phyloP scores from a whole-genome alignment of 2,888 invertebrate species.

The Pantelozetes paolii region DNA sequence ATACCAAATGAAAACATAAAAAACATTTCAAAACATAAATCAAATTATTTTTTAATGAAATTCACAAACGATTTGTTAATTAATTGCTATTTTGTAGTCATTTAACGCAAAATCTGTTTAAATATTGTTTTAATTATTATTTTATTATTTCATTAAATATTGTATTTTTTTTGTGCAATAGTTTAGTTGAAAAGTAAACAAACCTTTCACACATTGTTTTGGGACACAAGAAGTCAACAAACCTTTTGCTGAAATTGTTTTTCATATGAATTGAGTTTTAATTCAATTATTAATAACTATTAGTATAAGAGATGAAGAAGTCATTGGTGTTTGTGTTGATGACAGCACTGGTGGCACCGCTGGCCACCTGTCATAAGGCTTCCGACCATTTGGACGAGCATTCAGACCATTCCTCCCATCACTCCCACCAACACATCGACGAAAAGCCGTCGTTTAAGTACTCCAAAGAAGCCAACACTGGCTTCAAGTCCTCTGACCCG shows the following conservation, averaged over 20 bases:
- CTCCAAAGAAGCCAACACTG: constrained; percentile 65
- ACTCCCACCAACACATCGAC: constrained; percentile 55
- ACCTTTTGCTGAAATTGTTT: no score
- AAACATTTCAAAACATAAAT: no score
- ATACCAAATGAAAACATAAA: constrained; percentile 1
- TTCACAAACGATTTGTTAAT: no score
- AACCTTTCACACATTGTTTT: no score
- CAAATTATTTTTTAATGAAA: no score
- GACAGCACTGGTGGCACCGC: neutral
- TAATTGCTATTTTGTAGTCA: no score
- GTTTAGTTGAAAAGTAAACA: no score
- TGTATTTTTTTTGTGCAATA: no score
- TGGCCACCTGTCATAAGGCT: neutral
- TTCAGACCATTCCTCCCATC: constrained; percentile 40
- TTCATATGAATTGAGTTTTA: neutral
- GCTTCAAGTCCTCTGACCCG: neutral
- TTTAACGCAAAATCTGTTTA: no score
- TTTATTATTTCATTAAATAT: no score
- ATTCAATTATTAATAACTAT: neutral
- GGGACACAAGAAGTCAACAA: no score
- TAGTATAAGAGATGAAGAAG: neutral
- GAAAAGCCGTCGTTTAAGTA: constrained; percentile 73
- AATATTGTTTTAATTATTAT: no score
- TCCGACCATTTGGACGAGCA: neutral
- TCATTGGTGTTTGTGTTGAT: neutral